Evolutionary conservation across 2,797 vertebrate genomes (phyloP), one percentile per base, ranked within the genome.

Genomic region (Trematomus bernacchii): DNA sequence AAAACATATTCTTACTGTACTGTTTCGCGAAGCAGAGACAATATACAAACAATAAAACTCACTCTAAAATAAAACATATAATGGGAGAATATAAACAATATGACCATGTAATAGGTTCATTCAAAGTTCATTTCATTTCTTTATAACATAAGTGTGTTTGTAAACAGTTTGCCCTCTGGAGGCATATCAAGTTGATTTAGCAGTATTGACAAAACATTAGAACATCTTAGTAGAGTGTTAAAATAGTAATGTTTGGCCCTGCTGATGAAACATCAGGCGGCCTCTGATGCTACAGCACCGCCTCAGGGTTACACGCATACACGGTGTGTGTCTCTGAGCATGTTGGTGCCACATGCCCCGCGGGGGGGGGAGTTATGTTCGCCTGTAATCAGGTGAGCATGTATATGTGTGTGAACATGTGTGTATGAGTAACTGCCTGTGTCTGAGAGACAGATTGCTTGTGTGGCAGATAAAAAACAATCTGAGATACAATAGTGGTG

Each of bases 181-280:
- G 74, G 52, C 44, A 74, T 84, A 92, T 90, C 90, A 93, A 90
- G 87, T 82, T 84, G 91, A 94, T 94, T 92, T 92, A 92, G 33
- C 77, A 43, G 64, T 91, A 91, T 91, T 91, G 92, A 90, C 89
- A 87, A 86, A 90, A 83, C 89, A 91, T 90, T 79, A 80, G 69
- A 82, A 80, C 80, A 86, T 88, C 82, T 80, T 68, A 72, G 80
- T 63, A 11, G 69, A 76, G 81, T 76, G 82, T 80, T 85, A 40
- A 84, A 89, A 83, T 84, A 85, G 83, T 87, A 86, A 92, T 85
- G 85, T 67, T 73, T 81, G 51, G 87, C 86, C 90, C 83, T 86
- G 87, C 91, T 91, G 91, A 91, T 92, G 89, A 79, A 92, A 90
- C 89, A 93, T 91, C 79, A 91, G 86, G 85, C 70, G 11, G 62